Evolutionary conservation across 1,140 invertebrate genomes (phyloP).

Genomic region (Papilio glaucus): DNA sequence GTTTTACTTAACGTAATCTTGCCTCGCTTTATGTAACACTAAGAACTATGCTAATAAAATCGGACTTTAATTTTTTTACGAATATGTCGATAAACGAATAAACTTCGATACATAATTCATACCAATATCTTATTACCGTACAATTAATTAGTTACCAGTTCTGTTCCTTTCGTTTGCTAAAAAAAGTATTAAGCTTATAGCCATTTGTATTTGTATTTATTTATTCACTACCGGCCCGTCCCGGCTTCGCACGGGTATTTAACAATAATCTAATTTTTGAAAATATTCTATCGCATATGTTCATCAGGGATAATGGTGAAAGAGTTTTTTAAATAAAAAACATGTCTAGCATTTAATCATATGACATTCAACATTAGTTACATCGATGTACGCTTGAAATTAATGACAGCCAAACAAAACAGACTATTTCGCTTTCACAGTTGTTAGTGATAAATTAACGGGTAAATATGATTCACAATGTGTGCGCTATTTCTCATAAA

Average conservation of each 20-base stretch:
- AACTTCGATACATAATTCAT: not conserved
- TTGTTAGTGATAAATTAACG: constrained; percentile 21
- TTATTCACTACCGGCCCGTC: no score
- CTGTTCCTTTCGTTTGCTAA: no score
- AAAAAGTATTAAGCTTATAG: no score
- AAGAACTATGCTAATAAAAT: not conserved
- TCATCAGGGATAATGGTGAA: no score
- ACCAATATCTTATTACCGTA: not conserved
- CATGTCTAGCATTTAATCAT: not conserved
- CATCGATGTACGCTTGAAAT: constrained; percentile 31
- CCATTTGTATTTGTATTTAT: no score
- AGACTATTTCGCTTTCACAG: not conserved
- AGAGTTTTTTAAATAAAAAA: not conserved
- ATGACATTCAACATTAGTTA: constrained; percentile 30
- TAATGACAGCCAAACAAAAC: constrained; percentile 13
- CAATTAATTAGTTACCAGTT: no score
- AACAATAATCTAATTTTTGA: no score
- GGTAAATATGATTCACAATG: not conserved
- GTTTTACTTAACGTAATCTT: constrained; percentile 3
- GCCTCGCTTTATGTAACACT: not conserved
- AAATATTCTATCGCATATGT: no score
- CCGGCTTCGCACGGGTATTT: no score
- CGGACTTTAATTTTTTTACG: not conserved
- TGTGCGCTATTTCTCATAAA: not conserved
- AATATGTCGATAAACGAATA: not conserved